Percentiles rank a stretch among this genome's conserved stretches.
phyloP scores from a whole-genome alignment of 2,888 invertebrate genomes.

The Exephanes ischioxanthus region DNA sequence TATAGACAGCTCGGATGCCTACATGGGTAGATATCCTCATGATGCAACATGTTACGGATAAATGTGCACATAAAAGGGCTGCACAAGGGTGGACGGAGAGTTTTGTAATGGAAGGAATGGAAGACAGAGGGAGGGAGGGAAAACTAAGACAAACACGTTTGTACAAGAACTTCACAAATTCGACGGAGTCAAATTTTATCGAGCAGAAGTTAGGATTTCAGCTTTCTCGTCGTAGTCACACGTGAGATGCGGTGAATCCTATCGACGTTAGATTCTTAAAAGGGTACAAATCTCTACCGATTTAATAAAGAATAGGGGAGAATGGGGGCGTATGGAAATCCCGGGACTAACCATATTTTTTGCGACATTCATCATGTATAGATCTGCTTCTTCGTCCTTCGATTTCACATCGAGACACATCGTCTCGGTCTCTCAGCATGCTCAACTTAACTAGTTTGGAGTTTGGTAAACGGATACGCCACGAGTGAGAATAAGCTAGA shows the following conservation, averaged over 20 bases:
- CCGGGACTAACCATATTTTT: neutral
- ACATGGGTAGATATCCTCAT: constrained; percentile 2
- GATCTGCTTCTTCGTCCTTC: neutral
- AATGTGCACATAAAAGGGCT: neutral
- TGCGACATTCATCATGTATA: neutral
- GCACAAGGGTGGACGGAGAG: neutral
- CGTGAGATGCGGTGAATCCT: too few species aligned
- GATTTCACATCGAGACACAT: constrained; percentile 13
- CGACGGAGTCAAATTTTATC: neutral
- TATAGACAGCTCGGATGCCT: neutral
- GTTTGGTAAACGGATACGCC: constrained; percentile 64
- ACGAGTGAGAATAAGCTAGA: constrained; percentile 67
- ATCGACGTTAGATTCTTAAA: too few species aligned
- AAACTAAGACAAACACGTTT: neutral
- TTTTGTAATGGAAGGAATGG: neutral
- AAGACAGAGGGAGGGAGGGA: neutral
- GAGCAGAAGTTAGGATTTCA: neutral
- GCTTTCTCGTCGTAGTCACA: too few species aligned
- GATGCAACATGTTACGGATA: constrained; percentile 1
- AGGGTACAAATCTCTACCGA: too few species aligned
- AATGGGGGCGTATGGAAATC: too few species aligned
- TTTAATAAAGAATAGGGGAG: too few species aligned
- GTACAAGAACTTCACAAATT: neutral
- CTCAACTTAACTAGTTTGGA: constrained; percentile 41
- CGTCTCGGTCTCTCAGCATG: constrained; percentile 52